Conservation (phyloP, 1,140 invertebrate genomes). For the Drosophila sturtevanti region DNA sequence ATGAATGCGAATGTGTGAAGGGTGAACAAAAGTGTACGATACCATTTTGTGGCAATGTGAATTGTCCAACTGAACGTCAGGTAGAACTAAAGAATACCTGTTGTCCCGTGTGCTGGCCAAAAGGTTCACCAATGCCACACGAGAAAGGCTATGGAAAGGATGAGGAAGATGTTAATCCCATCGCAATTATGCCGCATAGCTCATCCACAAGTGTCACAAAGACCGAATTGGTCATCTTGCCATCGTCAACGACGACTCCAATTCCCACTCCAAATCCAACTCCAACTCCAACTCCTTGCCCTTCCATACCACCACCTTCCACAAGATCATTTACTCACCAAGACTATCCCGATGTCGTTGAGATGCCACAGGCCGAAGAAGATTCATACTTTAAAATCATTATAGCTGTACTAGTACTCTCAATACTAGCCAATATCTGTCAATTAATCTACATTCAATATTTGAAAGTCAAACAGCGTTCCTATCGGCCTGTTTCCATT, state of each 20-base stretch:
- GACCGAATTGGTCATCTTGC: conserved; percentile 21
- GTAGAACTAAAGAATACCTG: conserved; percentile 63
- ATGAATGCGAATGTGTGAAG: conserved; percentile 67
- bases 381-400: conserved; percentile 3
- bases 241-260: background rate
- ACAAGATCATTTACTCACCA: conserved; percentile 7
- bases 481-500: conserved; percentile 74
- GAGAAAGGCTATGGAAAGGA: conserved; percentile 46
- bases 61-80: conserved; percentile 69
- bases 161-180: conserved; percentile 6
- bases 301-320: background rate
- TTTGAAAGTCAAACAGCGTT: conserved; percentile 71
- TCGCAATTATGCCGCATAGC: conserved; percentile 17
- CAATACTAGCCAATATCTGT: conserved; percentile 13
- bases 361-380: conserved; percentile 14
- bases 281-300: conserved; percentile 11
- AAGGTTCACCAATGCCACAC: conserved; percentile 62
- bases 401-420: conserved; percentile 23
- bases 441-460: conserved; percentile 42
- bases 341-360: conserved; percentile 56
- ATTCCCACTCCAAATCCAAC: background rate
- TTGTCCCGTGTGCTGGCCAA: conserved; percentile 77
- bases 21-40: conserved; percentile 68
- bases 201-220: background rate
- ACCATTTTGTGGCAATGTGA: conserved; percentile 59